Conservation (phyloP, 1,140 invertebrate species). For the Wiebesia pumilae region DNA sequence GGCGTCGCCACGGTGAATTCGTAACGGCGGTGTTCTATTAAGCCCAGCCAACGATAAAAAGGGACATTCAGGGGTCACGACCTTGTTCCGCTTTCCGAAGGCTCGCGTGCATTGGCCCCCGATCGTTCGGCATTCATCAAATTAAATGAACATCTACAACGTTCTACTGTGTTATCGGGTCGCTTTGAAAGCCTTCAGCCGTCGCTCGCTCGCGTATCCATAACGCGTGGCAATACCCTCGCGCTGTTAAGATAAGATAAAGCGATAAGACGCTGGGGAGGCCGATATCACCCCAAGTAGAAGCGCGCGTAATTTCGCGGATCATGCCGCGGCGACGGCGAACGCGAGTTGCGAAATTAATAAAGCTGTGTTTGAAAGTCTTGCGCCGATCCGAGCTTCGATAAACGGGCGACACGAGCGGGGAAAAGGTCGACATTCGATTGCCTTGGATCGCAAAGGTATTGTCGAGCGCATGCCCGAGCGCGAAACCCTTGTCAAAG, state of each 20-base stretch:
- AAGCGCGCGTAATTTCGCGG: neutral
- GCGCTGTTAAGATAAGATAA: slow-evolving; percentile 21
- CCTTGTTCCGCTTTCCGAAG: slow-evolving; percentile 38
- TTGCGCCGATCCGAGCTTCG: too few species aligned
- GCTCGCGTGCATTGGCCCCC: neutral
- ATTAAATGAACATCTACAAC: neutral
- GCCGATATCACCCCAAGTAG: too few species aligned
- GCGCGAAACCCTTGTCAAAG: too few species aligned
- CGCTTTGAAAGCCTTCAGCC: neutral
- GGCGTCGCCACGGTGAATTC: neutral
- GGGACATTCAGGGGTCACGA: neutral
- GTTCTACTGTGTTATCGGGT: neutral
- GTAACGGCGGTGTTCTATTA: neutral
- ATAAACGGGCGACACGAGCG: neutral
- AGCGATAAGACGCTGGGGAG: neutral
- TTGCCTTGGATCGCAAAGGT: too few species aligned
- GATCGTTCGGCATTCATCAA: neutral
- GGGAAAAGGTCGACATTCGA: neutral
- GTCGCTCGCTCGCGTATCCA: neutral
- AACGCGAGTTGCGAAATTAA: neutral
- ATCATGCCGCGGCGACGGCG: too few species aligned
- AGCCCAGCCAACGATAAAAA: neutral
- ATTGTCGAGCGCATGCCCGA: too few species aligned
- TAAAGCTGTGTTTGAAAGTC: neutral
- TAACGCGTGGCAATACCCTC: neutral